Conservation (phyloP, 92 coral and sea anemone genomes). For the Parazoanthus swiftii region DNA sequence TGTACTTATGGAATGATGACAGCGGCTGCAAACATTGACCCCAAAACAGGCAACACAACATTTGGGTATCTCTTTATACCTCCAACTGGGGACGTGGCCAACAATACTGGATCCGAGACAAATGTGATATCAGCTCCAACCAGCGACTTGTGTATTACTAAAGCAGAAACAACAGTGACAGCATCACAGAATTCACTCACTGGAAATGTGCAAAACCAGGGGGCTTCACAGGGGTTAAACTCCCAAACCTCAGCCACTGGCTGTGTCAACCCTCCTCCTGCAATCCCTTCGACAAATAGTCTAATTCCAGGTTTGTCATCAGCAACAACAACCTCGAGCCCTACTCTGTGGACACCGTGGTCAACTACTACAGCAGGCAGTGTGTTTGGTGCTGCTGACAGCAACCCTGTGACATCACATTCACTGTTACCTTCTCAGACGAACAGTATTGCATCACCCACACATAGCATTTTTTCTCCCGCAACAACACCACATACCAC, state of each 20-base stretch:
- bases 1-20: conserved; percentile 42
- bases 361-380: conserved; percentile 30
- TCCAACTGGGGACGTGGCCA: conserved; percentile 20
- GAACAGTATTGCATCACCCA: not conserved
- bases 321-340: conserved; percentile 1
- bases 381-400: not conserved
- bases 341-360: conserved; percentile 43
- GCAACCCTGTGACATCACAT: conserved; percentile 2
- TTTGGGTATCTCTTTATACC: conserved; percentile 38
- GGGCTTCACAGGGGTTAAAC: not conserved
- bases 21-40: conserved; percentile 36
- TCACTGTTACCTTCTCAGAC: not conserved
- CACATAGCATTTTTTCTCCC: not conserved
- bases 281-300: conserved; percentile 22
- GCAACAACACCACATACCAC: not conserved
- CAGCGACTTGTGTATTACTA: not conserved
- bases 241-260: not conserved
- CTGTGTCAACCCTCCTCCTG: conserved; percentile 24
- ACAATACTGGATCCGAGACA: conserved; percentile 22
- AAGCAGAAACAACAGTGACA: conserved; percentile 1
- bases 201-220: not conserved
- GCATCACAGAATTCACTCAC: not conserved
- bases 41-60: conserved; percentile 41
- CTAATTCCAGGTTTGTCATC: conserved; percentile 7
- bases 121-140: not conserved